Conservation (phyloP, 1,140 invertebrate genomes). For the Pachypeltis micranthus region DNA sequence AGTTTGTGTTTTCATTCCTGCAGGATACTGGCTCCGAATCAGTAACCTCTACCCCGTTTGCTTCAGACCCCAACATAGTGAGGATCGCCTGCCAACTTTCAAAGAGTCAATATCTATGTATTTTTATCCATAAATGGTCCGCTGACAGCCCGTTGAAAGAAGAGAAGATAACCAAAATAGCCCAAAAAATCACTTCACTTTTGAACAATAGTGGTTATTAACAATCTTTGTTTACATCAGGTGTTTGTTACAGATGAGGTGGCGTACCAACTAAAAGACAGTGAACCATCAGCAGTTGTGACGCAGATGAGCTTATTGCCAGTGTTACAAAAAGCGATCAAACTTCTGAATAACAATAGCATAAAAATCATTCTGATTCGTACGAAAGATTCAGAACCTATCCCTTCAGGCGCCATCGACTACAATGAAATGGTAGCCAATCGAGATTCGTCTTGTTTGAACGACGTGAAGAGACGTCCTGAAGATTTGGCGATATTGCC, state of each 20-base stretch:
- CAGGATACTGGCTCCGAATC: too few relatives aligned
- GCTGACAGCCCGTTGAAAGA: background rate
- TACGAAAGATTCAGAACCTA: background rate
- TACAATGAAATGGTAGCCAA: background rate
- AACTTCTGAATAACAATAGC: background rate
- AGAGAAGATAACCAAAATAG: background rate
- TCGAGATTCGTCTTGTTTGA: background rate
- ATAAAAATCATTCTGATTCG: background rate
- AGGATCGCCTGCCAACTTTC: too few relatives aligned
- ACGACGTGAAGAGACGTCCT: background rate
- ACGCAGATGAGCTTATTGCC: background rate
- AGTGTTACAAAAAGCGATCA: background rate
- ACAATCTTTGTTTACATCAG: background rate
- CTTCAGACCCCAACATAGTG: too few relatives aligned
- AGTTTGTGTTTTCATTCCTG: background rate
- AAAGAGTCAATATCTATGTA: background rate
- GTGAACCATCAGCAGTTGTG: background rate
- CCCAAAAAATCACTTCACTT: background rate
- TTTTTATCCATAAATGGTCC: background rate
- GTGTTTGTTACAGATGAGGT: background rate
- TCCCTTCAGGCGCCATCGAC: background rate
- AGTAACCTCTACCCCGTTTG: too few relatives aligned
- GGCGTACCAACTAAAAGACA: background rate
- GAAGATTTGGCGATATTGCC: slow-evolving; percentile 41
- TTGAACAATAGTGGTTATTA: background rate